These are phyloP conservation scores for Dermochelys coriacea DNA, from an alignment of 2,797 vertebrate species.

Conservation along the genomic window DNA sequence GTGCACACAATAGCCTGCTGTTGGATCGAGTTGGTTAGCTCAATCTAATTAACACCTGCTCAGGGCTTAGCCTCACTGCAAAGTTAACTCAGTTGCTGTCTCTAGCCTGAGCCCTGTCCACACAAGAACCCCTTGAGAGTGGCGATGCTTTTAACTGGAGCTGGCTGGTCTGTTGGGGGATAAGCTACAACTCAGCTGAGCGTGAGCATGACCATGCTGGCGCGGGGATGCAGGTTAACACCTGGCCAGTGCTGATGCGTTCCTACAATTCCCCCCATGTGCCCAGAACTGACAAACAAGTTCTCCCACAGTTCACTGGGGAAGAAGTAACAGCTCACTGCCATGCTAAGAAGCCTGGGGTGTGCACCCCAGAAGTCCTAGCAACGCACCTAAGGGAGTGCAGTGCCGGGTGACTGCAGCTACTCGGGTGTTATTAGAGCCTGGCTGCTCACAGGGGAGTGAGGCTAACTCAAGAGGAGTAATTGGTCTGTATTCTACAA, in stretches of 20 bases:
- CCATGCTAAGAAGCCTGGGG: not conserved
- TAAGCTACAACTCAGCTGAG: not conserved
- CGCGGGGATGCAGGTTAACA: not conserved
- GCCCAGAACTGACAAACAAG: not conserved
- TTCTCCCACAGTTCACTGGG: not conserved
- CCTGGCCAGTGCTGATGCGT: too few relatives aligned
- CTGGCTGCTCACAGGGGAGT: not conserved
- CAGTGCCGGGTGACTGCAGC: not conserved
- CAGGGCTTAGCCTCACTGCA: not conserved
- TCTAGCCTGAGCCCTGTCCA: not conserved
- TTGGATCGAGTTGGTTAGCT: not conserved
- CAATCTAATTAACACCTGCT: not conserved
- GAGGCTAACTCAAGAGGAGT: not conserved
- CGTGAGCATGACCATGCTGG: not conserved
- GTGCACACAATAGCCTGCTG: not conserved
- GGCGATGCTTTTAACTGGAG: not conserved
- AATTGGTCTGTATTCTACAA: not conserved
- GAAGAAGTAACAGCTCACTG: not conserved
- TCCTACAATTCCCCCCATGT: not conserved
- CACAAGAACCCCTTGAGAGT: not conserved
- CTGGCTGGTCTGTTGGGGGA: not conserved
- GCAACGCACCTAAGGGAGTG: not conserved
- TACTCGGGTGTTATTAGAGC: not conserved
- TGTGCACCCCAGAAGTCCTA: not conserved
- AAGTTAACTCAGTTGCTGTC: not conserved